These are phyloP conservation scores for Alouatta palliata DNA, from an alignment of 2,113 vertebrate genomes.

Conservation along the genomic window DNA sequence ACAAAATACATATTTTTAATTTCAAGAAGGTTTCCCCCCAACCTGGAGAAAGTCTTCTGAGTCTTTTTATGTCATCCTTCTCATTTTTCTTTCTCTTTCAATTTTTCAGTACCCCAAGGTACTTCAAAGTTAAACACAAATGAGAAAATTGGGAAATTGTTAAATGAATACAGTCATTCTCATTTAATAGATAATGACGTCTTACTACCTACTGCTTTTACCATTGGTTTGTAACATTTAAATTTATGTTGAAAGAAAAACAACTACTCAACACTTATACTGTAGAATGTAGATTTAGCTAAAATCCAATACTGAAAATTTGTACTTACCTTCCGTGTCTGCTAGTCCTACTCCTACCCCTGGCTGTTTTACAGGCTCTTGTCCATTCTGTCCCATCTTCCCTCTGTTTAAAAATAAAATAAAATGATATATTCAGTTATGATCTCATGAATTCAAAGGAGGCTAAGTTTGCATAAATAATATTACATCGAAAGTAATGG, in stretches of 20 bases:
- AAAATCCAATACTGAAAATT: conserved; percentile 3
- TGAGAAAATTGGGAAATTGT: background rate
- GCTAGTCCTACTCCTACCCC: conserved; percentile 86
- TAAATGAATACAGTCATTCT: background rate
- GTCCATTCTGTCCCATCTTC: conserved; percentile 93
- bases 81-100: background rate
- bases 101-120: background rate
- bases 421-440: background rate
- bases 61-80: background rate
- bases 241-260: background rate
- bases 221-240: background rate
- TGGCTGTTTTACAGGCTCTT: conserved; percentile 86
- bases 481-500: background rate
- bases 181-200: background rate
- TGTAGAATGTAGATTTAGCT: background rate
- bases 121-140: background rate
- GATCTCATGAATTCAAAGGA: background rate
- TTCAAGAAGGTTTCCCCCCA: background rate
- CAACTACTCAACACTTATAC: background rate
- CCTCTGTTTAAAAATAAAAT: conserved; percentile 85
- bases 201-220: background rate
- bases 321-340: conserved; percentile 92
- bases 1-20: background rate
- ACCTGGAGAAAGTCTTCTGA: background rate
- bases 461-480: background rate